Conservation (phyloP, 2,797 vertebrate genomes). For the Xenops minutus region DNA sequence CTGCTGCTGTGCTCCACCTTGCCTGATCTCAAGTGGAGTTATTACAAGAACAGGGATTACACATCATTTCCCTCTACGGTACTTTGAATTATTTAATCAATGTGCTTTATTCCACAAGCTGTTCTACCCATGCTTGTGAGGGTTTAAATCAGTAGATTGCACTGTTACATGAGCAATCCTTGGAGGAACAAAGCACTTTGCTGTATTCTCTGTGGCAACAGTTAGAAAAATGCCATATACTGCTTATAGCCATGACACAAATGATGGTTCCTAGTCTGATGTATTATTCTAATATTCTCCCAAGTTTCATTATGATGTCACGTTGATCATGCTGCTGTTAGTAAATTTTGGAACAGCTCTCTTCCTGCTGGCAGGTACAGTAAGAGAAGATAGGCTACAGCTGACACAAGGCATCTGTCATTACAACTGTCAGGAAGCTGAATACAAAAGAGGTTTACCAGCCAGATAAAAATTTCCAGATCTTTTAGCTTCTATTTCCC, state of each 20-base stretch:
- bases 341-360: constrained; percentile 33
- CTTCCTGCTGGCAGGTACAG: constrained; percentile 12
- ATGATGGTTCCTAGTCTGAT: not conserved
- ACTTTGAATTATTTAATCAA: constrained; percentile 40
- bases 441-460: not conserved
- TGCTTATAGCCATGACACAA: constrained; percentile 17
- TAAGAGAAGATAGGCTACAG: not conserved
- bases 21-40: not conserved
- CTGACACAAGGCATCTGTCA: constrained; percentile 41
- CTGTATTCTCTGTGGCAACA: not conserved
- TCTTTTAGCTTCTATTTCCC: not conserved
- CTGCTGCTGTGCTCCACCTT: not conserved
- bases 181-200: not conserved
- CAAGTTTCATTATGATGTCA: constrained; percentile 14
- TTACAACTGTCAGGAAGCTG: constrained; percentile 43
- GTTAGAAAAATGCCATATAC: constrained; percentile 27
- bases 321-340: constrained; percentile 17
- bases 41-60: not conserved
- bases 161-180: not conserved
- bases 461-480: not conserved
- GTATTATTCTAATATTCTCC: not conserved
- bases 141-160: constrained; percentile 17
- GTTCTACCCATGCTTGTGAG: not conserved
- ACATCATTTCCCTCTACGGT: not conserved
- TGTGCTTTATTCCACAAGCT: not conserved